Evolutionary conservation across 2,113 vertebrate species (phyloP).

Genomic region (Solenodon paradoxus): DNA sequence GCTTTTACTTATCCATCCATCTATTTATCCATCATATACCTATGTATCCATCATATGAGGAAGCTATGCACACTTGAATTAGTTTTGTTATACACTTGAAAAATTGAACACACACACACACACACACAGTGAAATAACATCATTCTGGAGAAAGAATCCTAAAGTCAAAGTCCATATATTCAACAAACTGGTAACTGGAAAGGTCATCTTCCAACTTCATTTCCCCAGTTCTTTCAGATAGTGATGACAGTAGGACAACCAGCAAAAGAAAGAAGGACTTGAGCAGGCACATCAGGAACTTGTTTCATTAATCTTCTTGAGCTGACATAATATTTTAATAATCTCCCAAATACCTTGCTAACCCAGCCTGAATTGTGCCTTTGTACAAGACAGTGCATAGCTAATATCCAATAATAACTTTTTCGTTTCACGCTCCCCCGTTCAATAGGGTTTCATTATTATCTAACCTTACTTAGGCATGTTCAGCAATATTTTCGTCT

Average conservation of each 20-base stretch:
- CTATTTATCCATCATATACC: neutral
- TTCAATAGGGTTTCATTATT: neutral
- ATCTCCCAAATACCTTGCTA: constrained; percentile 29
- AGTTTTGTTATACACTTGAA: neutral
- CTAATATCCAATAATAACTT: constrained; percentile 65
- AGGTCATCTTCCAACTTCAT: neutral
- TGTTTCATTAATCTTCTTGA: neutral
- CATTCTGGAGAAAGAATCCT: neutral
- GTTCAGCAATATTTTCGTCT: constrained; percentile 44
- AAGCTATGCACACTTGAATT: neutral
- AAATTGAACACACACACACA: neutral
- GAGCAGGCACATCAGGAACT: neutral
- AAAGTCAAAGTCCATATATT: neutral
- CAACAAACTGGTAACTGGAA: neutral
- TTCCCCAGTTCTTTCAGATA: neutral
- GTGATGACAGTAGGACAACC: neutral
- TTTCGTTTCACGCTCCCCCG: constrained; percentile 40
- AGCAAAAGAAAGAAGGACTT: neutral
- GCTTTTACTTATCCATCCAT: neutral
- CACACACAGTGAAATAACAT: neutral
- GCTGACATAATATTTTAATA: constrained; percentile 31
- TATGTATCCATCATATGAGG: neutral
- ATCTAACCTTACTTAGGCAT: constrained; percentile 51
- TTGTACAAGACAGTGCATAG: neutral
- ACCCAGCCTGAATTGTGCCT: constrained; percentile 14